Base-by-base conservation (phyloP, 1,140 invertebrate genomes). In the Philopotamus ludificatus region DNA sequence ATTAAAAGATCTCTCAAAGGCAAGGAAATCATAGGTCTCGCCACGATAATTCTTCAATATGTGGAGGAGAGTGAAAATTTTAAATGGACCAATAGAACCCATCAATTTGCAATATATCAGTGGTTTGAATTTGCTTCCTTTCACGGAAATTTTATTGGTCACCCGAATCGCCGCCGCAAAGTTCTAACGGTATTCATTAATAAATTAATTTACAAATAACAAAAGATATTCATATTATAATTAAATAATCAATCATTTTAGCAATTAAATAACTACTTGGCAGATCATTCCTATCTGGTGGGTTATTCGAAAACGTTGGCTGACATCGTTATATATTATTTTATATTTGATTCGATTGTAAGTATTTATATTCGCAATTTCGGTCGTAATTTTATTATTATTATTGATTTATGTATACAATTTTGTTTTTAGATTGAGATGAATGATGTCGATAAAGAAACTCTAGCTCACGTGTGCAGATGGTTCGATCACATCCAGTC, bases 401-500 rank as follows among this genome's bases (percentile, higher is more conserved):
- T 28, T 44, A n/a, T 21, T 28, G 8, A 34, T 54, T 51, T 8
- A 18, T 18, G 23, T 54, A 26, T 18, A 12, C 18, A 47, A 18
- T 58, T 63, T 73, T 51, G 59, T 54, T 75, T 79, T 2, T 57
- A 83, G 82, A 75, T 73, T 68, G 77, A 75, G 20, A 73, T 87
- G 23, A 77, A 75, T 0, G 76, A 79, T 18, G 76, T 83, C 63
- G 84, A 86, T 2, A 87, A 86, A 61, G 85, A 85, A 62, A 79
- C 81, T 64, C 84, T 82, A 54, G 59, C 86, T n/a, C 82, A 87
- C 71, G 73, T 88, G 0, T 87, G 84, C 2, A 79, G 86, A 64
- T 88, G 86, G 86, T 88, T 85, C 70, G 83, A 87, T 70, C 84
- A 87, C 71, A 74, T 88, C 63, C 86, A 88, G 64, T 81, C 87